Conservation (phyloP, 2,888 invertebrate species). For the Cephus pygmeus region DNA sequence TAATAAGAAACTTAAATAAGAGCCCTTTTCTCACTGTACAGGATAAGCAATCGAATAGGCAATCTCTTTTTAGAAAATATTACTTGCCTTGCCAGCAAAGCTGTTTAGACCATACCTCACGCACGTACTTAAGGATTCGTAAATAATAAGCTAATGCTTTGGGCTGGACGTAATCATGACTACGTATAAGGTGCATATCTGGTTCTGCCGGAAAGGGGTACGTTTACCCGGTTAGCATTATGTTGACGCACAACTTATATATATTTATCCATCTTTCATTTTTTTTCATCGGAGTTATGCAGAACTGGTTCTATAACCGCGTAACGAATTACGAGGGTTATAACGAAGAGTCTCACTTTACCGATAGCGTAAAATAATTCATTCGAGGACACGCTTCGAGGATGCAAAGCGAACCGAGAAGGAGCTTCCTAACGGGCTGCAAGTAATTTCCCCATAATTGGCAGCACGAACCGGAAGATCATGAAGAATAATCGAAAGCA, state of each 20-base stretch:
- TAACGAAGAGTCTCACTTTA: not conserved
- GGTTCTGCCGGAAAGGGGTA: constrained; percentile 43
- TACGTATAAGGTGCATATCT: constrained; percentile 18
- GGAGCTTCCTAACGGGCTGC: not conserved
- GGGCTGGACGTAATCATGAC: not conserved
- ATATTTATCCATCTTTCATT: constrained; percentile 5
- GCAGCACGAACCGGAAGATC: not conserved
- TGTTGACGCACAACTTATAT: constrained; percentile 39
- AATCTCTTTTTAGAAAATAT: not conserved
- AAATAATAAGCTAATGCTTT: not conserved
- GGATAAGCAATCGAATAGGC: not conserved
- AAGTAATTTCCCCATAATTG: not conserved
- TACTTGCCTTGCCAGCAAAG: not conserved
- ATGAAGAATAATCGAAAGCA: not conserved
- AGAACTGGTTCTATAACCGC: constrained; percentile 35
- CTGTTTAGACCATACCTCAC: not conserved
- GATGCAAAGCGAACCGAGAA: not conserved
- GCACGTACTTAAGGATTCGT: not conserved
- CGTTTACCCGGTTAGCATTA: constrained; percentile 46
- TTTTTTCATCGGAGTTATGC: constrained; percentile 18
- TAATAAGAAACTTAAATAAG: not conserved
- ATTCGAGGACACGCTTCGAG: not conserved
- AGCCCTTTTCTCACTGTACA: not conserved
- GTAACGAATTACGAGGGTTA: not conserved
- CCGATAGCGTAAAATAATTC: constrained; percentile 11